Conservation (phyloP, 2,113 vertebrate species). For the Melanotaenia duboulayi region DNA sequence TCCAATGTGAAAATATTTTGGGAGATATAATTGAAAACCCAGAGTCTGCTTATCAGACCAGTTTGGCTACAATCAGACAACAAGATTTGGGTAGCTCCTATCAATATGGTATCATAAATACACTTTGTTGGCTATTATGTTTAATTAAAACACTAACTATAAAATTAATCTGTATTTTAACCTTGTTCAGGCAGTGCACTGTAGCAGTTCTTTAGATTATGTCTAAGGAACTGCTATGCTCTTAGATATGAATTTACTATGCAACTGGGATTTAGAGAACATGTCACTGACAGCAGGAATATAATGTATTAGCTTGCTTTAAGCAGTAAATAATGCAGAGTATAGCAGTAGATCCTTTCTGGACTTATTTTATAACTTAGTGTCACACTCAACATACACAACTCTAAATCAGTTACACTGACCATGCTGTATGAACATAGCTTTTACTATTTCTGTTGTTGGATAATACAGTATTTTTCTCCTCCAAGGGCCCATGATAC, state of each 20-base stretch:
- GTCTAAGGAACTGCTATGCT: neutral
- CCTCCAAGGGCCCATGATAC: conserved; percentile 82
- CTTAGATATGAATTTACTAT: neutral
- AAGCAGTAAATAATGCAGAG: neutral
- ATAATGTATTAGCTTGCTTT: neutral
- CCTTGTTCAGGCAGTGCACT: too few relatives aligned
- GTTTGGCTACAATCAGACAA: too few relatives aligned
- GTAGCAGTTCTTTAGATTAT: too few relatives aligned
- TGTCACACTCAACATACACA: neutral
- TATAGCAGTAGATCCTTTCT: neutral
- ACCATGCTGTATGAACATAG: neutral
- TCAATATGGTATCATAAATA: neutral
- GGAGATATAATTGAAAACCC: neutral
- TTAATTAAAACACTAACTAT: neutral
- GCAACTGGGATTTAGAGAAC: neutral
- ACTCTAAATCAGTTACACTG: neutral
- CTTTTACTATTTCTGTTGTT: neutral
- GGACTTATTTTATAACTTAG: neutral
- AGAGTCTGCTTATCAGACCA: neutral
- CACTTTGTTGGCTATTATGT: neutral
- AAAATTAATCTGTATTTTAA: too few relatives aligned
- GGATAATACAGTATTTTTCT: neutral
- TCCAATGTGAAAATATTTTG: neutral
- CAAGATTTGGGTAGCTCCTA: neutral
- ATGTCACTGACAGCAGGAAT: neutral